A percentile compares a stretch with the other conserved stretches of the same genome.
phyloP scores from a whole-genome alignment of 2,113 vertebrate genomes.

The Daboia siamensis region DNA sequence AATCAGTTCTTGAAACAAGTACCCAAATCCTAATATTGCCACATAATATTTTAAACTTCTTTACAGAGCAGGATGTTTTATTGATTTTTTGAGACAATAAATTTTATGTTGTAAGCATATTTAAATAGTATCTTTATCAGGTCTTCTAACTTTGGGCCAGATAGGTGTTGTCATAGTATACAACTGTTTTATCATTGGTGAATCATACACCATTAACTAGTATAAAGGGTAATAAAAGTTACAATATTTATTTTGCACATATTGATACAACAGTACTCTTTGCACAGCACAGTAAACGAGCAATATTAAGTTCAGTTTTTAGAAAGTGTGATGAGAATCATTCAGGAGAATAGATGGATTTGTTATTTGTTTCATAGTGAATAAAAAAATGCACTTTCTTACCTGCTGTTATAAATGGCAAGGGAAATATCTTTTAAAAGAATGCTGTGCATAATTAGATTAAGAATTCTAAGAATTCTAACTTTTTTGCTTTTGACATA shows the following conservation, averaged over 20 bases:
- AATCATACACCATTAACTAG: neutral
- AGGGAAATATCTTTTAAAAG: neutral
- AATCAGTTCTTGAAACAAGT: slow-evolving; percentile 49
- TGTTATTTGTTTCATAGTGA: neutral
- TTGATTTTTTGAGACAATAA: slow-evolving; percentile 31
- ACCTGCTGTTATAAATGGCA: neutral
- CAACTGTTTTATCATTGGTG: neutral
- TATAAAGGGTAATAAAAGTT: neutral
- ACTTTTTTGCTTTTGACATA: neutral
- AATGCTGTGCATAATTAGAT: neutral
- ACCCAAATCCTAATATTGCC: slow-evolving; percentile 49
- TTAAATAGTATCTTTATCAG: slow-evolving; percentile 8
- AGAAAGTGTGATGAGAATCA: neutral
- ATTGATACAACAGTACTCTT: neutral
- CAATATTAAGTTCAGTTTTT: neutral
- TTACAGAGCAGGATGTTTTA: slow-evolving; percentile 42
- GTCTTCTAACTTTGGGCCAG: neutral
- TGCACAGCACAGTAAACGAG: neutral
- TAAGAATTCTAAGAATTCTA: neutral
- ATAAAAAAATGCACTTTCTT: neutral
- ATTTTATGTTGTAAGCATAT: slow-evolving; percentile 14
- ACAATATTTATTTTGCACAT: neutral
- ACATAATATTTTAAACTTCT: slow-evolving; percentile 25
- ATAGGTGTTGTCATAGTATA: neutral
- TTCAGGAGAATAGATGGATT: neutral